phyloP scores from a whole-genome alignment of 2,113 vertebrate genomes.

The Mus pahari region DNA sequence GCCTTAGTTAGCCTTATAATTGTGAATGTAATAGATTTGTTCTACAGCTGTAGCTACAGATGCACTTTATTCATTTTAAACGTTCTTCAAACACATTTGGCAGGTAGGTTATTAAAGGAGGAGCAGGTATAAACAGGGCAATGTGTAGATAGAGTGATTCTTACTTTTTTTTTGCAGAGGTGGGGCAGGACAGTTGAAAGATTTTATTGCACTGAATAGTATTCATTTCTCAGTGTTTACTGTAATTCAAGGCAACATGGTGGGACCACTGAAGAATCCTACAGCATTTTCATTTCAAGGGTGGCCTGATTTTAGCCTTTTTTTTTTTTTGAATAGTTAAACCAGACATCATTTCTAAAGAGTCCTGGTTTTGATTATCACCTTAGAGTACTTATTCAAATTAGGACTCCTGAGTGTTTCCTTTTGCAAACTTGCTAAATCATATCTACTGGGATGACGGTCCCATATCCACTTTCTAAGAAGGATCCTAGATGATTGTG shows the following conservation, averaged over 20 bases:
- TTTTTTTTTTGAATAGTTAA: constrained; percentile 50
- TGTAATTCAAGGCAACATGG: constrained; percentile 56
- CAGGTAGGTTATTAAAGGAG: constrained; percentile 53
- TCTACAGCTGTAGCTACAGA: constrained; percentile 34
- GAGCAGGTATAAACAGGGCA: constrained; percentile 44
- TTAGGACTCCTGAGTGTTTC: constrained; percentile 5
- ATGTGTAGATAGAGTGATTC: constrained; percentile 13
- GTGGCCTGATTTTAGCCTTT: constrained; percentile 12
- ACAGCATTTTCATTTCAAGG: constrained; percentile 45
- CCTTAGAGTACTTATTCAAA: constrained; percentile 7
- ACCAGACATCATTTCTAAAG: constrained; percentile 14
- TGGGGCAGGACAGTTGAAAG: constrained; percentile 48
- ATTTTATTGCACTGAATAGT: constrained; percentile 65
- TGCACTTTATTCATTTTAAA: constrained; percentile 60
- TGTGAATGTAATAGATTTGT: constrained; percentile 58
- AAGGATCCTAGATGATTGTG: not conserved
- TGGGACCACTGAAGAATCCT: constrained; percentile 32
- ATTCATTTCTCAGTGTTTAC: constrained; percentile 54
- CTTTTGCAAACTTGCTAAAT: not conserved
- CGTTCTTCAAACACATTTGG: constrained; percentile 64
- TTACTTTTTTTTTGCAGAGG: constrained; percentile 15
- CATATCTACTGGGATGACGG: not conserved
- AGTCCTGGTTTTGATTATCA: not conserved
- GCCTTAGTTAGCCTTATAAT: constrained; percentile 59
- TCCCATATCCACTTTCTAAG: not conserved